Percentiles rank a stretch among this genome's conserved stretches.
Evolutionary conservation across 2,888 invertebrate species (phyloP).

Genomic region (Hylaea fasciaria): DNA sequence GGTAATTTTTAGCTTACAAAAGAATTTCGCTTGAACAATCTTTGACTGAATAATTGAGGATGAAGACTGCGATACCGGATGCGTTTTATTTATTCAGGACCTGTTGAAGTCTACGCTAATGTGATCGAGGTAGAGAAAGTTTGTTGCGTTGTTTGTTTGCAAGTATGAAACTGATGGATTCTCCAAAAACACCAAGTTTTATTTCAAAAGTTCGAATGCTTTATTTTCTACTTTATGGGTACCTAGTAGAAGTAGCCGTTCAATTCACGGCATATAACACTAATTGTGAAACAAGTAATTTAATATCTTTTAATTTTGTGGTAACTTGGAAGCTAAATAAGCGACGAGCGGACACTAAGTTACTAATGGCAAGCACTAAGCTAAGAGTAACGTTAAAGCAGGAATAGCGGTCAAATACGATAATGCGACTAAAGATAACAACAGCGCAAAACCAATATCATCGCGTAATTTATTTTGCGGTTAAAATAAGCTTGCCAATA

Average conservation of each 20-base stretch:
- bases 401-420: conserved; percentile 36
- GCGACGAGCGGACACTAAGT: no score
- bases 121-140: conserved; percentile 3
- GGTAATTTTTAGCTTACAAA: conserved; percentile 35
- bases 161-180: no score
- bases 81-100: conserved; percentile 14
- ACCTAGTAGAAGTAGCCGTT: no score
- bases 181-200: no score
- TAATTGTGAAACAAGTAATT: no score
- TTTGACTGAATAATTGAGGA: conserved; percentile 23
- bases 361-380: background rate
- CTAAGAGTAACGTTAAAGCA: conserved; percentile 18
- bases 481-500: conserved; percentile 33
- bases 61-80: conserved; percentile 15
- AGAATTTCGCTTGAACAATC: conserved; percentile 31
- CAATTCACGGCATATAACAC: no score
- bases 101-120: conserved; percentile 4
- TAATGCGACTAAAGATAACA: conserved; percentile 33
- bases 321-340: background rate
- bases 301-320: no score
- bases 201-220: no score
- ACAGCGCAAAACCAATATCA: conserved; percentile 28
- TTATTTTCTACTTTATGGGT: no score
- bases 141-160: background rate
- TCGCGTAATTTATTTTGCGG: conserved; percentile 30